Conservation (phyloP, 2,113 vertebrate genomes). For the Lathamus discolor region DNA sequence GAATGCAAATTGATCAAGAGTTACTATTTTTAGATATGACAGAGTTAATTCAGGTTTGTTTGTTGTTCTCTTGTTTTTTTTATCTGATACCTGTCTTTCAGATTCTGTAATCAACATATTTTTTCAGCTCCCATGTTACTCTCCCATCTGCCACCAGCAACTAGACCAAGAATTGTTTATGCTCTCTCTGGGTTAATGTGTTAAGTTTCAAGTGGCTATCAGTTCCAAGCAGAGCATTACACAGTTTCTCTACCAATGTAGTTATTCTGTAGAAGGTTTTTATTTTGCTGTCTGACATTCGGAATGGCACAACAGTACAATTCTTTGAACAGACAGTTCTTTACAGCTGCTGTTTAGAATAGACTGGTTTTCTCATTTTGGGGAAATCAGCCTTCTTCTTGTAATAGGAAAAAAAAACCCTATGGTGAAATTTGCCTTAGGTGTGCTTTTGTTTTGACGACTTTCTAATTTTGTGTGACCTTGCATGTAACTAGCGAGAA, state of each 20-base stretch:
- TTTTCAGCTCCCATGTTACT: neutral
- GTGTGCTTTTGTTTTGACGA: neutral
- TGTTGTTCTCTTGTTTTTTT: neutral
- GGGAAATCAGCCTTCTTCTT: neutral
- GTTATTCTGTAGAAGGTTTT: neutral
- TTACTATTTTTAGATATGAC: neutral
- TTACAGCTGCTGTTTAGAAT: neutral
- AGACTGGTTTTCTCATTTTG: neutral
- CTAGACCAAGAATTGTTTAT: neutral
- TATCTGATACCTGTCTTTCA: neutral
- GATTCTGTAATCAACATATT: neutral
- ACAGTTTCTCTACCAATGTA: neutral
- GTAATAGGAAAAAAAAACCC: neutral
- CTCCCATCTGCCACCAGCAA: neutral
- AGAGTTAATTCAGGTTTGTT: neutral
- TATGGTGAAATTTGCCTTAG: neutral
- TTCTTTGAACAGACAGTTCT: neutral
- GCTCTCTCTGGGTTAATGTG: neutral
- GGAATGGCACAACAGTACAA: neutral
- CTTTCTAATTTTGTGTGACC: neutral
- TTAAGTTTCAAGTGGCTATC: neutral
- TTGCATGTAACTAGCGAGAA: neutral
- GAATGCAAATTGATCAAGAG: neutral
- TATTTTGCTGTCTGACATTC: neutral
- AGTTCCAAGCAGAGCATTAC: neutral